These are phyloP conservation scores for Telenomus remus DNA, from an alignment of 1,140 invertebrate genomes.

Conservation along the genomic window DNA sequence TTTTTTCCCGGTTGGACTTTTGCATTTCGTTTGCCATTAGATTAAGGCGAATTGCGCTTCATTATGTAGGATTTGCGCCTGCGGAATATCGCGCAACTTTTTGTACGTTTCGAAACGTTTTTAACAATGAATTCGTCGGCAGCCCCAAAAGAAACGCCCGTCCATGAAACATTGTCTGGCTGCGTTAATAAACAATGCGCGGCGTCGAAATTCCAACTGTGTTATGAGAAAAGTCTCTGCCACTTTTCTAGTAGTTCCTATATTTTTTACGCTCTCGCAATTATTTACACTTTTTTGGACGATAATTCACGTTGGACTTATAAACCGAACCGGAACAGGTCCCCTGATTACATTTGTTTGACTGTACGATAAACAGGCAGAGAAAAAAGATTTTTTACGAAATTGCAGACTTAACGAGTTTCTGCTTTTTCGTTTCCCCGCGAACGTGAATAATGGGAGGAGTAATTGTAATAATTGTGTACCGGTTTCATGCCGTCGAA, in stretches of 20 bases:
- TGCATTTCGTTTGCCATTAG: neutral
- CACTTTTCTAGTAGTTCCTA: constrained; percentile 26
- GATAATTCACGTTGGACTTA: no score
- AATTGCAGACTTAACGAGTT: neutral
- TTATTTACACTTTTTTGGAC: constrained; percentile 26
- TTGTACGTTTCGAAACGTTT: constrained; percentile 17
- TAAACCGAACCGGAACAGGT: no score
- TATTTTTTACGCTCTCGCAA: constrained; percentile 12
- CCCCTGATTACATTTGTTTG: no score
- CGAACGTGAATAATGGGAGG: constrained; percentile 4
- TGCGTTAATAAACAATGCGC: constrained; percentile 26
- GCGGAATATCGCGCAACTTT: constrained; percentile 16
- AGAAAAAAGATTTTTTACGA: no score
- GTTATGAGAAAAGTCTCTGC: constrained; percentile 7
- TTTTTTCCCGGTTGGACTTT: no score
- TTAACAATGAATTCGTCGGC: constrained; percentile 11
- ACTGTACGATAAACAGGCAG: no score
- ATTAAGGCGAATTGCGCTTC: constrained; percentile 38
- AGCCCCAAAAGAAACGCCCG: constrained; percentile 3
- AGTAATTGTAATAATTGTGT: constrained; percentile 11
- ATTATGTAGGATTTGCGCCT: constrained; percentile 25
- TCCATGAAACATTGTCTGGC: constrained; percentile 12
- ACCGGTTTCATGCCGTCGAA: neutral
- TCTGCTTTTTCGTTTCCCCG: no score
- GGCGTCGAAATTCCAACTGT: constrained; percentile 23